Base-by-base conservation (phyloP, 2,797 vertebrate species). In the Cirrhinus mrigala region DNA sequence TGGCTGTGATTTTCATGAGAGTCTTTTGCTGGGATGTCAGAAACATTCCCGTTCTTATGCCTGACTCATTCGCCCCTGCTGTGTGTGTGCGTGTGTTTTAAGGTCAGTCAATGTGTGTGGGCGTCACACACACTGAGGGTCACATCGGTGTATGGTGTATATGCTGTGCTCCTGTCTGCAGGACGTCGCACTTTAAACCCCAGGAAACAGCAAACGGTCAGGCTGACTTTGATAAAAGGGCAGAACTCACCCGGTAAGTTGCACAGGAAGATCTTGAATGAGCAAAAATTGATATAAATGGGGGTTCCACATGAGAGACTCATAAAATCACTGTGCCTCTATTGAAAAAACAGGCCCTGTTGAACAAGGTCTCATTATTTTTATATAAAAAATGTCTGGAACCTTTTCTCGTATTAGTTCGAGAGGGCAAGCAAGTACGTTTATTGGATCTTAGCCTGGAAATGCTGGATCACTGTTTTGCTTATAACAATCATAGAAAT, bases 141-240 rank as follows among this genome's bases (percentile, higher is more conserved):
- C 76, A 74, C 40, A 46, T 33, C 44, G 64, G 68, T 73, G 78
- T 89, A 90, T 81, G 90, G 84, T 92, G 90, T 86, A 85, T 77
- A 37, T 69, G 48, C 33, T 44, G 50, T 69, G 40, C 14, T 64
- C 22, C 56, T 44, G 33, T 83, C 76, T 80, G 24, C 58, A 54
- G 58, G 76, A 74, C n/a, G 37, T 85, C 90, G 89, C 90, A 54
- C 11, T 4, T 9, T 68, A 73, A 37, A 82, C 16, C 75, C 44
- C 10, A 33, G 81, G 29, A 11, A 78, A 58, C 64, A 73, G 54
- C 83, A 78, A 40, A 54, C 46, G 80, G 87, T 52, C 68, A 56
- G 88, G 79, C 80, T 79, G 89, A 87, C 60, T 50, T 54, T 89
- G 88, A 90, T 87, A 87, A 88, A 87, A 81, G 22, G 90, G 84